Evolutionary conservation across 30 jellyfish, hydroid and myxozoan species (phyloP).

Genomic region (Rhopilema esculentum): DNA sequence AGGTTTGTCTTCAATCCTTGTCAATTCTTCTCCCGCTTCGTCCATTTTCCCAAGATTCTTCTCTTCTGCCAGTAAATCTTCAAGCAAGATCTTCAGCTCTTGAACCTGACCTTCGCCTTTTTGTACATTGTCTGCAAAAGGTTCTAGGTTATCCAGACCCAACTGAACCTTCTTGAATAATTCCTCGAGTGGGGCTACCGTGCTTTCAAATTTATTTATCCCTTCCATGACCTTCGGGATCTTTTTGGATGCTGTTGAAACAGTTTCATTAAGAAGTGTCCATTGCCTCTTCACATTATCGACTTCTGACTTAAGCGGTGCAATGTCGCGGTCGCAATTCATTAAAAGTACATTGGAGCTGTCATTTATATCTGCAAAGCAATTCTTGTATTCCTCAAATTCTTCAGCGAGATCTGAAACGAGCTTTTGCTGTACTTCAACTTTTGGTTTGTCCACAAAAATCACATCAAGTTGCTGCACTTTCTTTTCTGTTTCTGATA

Average conservation of each 20-base stretch:
- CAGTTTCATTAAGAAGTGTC: conserved; percentile 33
- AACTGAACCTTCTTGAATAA: conserved; percentile 59
- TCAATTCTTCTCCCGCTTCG: conserved; percentile 76
- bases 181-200: conserved; percentile 79
- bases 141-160: conserved; percentile 53
- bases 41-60: conserved; percentile 65
- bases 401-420: conserved; percentile 64
- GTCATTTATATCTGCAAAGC: conserved; percentile 37
- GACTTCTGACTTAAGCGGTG: conserved; percentile 71
- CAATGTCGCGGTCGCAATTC: conserved; percentile 84
- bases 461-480: conserved; percentile 59
- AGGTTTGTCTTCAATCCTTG: conserved; percentile 85
- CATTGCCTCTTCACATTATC: conserved; percentile 70
- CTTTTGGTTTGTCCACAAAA: conserved; percentile 74
- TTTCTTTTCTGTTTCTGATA: conserved; percentile 77
- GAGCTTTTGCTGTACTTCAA: conserved; percentile 63
- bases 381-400: conserved; percentile 51
- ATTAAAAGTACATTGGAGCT: conserved; percentile 50
- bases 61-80: conserved; percentile 63
- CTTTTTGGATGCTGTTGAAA: conserved; percentile 64
- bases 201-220: conserved; percentile 45
- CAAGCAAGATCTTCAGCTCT: conserved; percentile 68
- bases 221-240: conserved; percentile 69
- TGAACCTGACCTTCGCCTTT: conserved; percentile 75
- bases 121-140: conserved; percentile 76